phyloP scores from a whole-genome alignment of 2,797 vertebrate genomes.

The Sebastes reedi region DNA sequence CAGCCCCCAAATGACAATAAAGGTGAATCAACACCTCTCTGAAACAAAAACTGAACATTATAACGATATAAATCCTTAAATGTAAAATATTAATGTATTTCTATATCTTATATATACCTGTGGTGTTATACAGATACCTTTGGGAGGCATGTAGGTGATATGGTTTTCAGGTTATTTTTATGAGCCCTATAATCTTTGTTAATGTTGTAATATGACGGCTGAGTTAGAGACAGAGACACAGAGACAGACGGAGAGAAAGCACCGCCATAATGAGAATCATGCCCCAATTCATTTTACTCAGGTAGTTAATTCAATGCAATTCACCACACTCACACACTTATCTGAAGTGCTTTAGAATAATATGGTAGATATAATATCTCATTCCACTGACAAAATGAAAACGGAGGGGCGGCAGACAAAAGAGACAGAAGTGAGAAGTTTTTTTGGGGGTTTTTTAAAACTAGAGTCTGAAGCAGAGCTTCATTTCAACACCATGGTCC shows the following conservation, averaged over 20 bases:
- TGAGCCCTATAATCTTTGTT: constrained; percentile 21
- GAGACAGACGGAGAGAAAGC: constrained; percentile 10
- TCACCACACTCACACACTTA: constrained; percentile 57
- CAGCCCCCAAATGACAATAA: too few relatives aligned
- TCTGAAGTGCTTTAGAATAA: constrained; percentile 49
- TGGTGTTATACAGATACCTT: neutral
- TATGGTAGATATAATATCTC: constrained; percentile 49
- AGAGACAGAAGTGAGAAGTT: constrained; percentile 11
- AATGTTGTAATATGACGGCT: constrained; percentile 31
- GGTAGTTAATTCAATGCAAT: constrained; percentile 65
- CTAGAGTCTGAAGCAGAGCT: neutral
- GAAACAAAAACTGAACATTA: too few relatives aligned
- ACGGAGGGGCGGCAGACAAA: constrained; percentile 16
- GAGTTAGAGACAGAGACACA: neutral
- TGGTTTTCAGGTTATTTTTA: constrained; percentile 1
- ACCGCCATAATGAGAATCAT: constrained; percentile 37
- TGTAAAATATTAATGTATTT: neutral
- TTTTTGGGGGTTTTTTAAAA: fast-evolving
- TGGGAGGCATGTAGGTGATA: neutral
- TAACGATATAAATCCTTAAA: neutral
- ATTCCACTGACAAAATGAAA: constrained; percentile 52
- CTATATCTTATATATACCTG: neutral
- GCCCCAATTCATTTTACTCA: constrained; percentile 60
- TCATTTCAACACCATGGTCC: constrained; percentile 22
- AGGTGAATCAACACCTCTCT: too few relatives aligned